Evolutionary conservation across 2,888 invertebrate genomes (phyloP).

Genomic region (Magallana nippona): DNA sequence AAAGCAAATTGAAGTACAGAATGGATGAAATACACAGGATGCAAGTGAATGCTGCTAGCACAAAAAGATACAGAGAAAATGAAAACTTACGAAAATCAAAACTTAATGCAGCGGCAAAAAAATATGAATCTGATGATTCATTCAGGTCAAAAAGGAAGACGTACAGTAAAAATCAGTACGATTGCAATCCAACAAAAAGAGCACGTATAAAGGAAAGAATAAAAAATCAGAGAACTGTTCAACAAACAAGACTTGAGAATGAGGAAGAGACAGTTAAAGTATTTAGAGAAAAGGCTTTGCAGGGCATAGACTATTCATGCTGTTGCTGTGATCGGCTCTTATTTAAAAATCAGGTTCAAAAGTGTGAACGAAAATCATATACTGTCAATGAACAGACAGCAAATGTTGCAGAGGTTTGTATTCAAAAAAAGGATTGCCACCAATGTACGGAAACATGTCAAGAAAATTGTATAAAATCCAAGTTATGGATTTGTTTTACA

Average conservation of each 20-base stretch:
- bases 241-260: not conserved
- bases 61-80: too few species aligned
- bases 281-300: not conserved
- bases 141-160: too few species aligned
- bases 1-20: not conserved
- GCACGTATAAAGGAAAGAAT: not conserved
- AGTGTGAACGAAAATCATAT: too few species aligned
- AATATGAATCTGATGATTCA: not conserved
- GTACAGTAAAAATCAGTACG: too few species aligned
- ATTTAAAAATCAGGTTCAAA: not conserved
- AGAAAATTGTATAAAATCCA: not conserved
- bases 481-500: slow-evolving; percentile 43
- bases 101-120: not conserved
- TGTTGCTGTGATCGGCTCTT: slow-evolving; percentile 34
- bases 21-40: not conserved
- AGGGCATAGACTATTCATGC: slow-evolving; percentile 32
- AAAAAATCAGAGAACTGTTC: not conserved
- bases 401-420: too few species aligned
- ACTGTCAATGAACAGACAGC: too few species aligned
- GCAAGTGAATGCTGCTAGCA: too few species aligned
- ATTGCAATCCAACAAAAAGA: too few species aligned
- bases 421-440: too few species aligned
- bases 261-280: not conserved
- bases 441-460: too few species aligned
- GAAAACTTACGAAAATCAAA: not conserved